Evolutionary conservation across 1,140 invertebrate genomes (phyloP).

Genomic region (Mylabris phalerata): DNA sequence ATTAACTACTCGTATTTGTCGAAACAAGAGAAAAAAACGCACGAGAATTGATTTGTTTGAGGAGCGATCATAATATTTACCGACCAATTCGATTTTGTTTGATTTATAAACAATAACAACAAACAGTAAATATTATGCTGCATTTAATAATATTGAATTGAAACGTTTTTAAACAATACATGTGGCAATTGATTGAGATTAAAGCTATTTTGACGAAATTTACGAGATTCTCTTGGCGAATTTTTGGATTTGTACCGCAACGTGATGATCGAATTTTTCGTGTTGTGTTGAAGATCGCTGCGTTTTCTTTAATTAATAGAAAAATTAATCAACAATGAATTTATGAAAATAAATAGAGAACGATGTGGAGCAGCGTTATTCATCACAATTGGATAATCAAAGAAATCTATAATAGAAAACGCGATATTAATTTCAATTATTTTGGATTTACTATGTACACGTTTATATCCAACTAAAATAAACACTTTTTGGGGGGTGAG

Average conservation of each 20-base stretch:
- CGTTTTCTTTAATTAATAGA: no score
- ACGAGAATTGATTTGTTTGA: conserved; percentile 15
- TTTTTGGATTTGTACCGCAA: no score
- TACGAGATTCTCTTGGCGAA: no score
- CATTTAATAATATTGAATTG: neutral
- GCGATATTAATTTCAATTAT: neutral
- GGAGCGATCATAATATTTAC: conserved; percentile 17
- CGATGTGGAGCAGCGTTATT: no score
- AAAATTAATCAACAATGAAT: no score
- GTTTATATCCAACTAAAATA: conserved; percentile 12
- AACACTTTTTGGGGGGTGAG: neutral
- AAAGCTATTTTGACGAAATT: neutral
- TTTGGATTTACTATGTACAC: conserved; percentile 21
- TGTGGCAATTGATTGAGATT: neutral
- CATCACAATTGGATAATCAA: neutral
- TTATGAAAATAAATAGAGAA: no score
- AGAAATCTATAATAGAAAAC: conserved; percentile 16
- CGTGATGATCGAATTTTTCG: no score
- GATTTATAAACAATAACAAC: conserved; percentile 1
- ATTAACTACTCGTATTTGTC: no score
- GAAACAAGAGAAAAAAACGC: neutral
- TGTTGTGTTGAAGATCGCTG: no score
- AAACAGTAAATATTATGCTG: no score
- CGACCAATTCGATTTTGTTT: neutral
- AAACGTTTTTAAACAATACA: neutral